These are phyloP conservation scores for Myotis daubentonii DNA, from an alignment of 2,797 vertebrate species.

Conservation along the genomic window DNA sequence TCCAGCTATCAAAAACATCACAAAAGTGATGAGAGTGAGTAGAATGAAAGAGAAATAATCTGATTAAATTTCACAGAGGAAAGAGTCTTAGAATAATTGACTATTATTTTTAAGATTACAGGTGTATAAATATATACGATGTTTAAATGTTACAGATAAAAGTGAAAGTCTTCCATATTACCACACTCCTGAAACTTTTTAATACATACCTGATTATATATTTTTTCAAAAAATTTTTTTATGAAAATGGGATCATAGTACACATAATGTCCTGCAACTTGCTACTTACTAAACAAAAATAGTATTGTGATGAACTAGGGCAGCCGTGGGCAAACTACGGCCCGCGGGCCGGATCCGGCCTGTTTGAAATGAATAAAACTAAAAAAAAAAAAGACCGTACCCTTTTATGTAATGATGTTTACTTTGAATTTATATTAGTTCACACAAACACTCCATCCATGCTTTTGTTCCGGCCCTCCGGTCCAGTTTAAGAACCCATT, in stretches of 20 bases:
- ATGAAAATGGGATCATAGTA: not conserved
- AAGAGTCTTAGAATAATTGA: not conserved
- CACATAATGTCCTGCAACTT: not conserved
- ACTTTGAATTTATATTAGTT: too few species aligned
- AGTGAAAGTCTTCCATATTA: not conserved
- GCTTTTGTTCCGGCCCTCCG: too few species aligned
- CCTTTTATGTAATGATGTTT: too few species aligned
- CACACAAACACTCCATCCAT: too few species aligned
- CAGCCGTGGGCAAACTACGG: too few species aligned
- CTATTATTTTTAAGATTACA: not conserved
- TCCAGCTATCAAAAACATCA: not conserved
- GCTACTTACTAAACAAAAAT: not conserved
- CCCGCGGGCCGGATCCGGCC: too few species aligned
- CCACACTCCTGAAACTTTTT: not conserved
- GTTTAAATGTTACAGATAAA: conserved; percentile 22
- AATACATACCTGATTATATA: not conserved
- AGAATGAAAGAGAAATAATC: not conserved
- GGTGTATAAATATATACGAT: not conserved
- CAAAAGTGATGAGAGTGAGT: not conserved
- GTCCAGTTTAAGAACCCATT: too few species aligned
- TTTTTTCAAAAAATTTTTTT: not conserved
- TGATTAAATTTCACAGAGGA: not conserved
- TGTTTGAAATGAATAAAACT: too few species aligned
- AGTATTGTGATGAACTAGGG: not conserved
- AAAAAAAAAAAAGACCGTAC: too few species aligned